Conservation (phyloP, 2,888 invertebrate genomes). For the Lasioglossum calceatum region DNA sequence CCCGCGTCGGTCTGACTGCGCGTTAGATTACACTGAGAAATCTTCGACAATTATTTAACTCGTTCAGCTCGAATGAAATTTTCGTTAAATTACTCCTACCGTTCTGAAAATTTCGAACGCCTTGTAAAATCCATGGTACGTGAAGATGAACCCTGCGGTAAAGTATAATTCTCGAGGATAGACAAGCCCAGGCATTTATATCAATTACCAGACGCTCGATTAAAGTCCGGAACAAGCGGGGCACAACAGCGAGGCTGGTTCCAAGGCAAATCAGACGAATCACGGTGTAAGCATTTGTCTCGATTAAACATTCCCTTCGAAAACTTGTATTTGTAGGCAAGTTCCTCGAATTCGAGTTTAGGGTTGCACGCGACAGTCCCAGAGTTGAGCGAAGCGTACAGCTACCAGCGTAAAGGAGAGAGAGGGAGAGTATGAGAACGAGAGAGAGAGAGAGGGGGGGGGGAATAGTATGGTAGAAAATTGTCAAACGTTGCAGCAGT, state of each 20-base stretch:
- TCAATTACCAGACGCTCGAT: neutral
- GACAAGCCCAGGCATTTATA: neutral
- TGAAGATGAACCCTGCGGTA: no score
- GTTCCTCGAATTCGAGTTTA: neutral
- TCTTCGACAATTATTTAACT: neutral
- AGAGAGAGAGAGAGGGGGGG: neutral
- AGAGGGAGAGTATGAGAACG: neutral
- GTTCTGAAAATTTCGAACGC: no score
- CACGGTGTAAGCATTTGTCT: conserved; percentile 10
- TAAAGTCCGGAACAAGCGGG: neutral
- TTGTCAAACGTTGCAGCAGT: conserved; percentile 22
- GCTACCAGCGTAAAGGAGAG: neutral
- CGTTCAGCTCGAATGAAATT: neutral
- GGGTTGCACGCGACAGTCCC: neutral
- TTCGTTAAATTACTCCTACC: neutral
- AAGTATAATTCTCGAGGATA: neutral
- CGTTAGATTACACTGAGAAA: neutral
- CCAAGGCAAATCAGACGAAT: neutral
- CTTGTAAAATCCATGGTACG: no score
- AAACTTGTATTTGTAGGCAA: conserved; percentile 13
- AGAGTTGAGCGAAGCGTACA: neutral
- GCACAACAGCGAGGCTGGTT: neutral
- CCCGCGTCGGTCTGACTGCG: neutral
- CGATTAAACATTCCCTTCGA: conserved; percentile 11
- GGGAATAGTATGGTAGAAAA: conserved; percentile 11